These are phyloP conservation scores for Choristoneura fumiferana DNA, from an alignment of 1,140 invertebrate genomes.

Conservation along the genomic window DNA sequence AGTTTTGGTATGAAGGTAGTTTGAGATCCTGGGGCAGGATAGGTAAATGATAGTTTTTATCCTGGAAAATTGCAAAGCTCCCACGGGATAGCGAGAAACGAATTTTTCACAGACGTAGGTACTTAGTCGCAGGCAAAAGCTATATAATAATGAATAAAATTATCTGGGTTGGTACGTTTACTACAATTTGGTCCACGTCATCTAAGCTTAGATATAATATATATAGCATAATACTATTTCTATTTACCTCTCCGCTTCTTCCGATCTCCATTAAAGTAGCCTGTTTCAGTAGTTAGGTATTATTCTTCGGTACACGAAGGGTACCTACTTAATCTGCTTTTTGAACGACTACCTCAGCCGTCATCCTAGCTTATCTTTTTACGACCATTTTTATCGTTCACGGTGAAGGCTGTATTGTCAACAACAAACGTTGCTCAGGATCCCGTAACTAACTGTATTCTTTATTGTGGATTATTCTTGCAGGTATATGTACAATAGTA, in stretches of 20 bases:
- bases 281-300: background rate
- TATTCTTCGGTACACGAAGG: background rate
- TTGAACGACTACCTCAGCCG: constrained; percentile 5
- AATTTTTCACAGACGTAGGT: too few relatives aligned
- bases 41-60: too few relatives aligned
- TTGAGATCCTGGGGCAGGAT: too few relatives aligned
- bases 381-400: constrained; percentile 24
- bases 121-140: too few relatives aligned
- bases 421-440: constrained; percentile 29
- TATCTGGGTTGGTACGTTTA: too few relatives aligned
- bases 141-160: too few relatives aligned
- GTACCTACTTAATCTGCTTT: constrained; percentile 7
- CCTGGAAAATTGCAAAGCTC: too few relatives aligned
- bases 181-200: background rate
- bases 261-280: background rate
- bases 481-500: constrained; percentile 31
- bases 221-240: background rate
- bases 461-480: constrained; percentile 42
- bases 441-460: constrained; percentile 40
- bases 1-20: too few relatives aligned
- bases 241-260: background rate
- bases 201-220: constrained; percentile 4
- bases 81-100: too few relatives aligned
- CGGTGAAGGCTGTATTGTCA: constrained; percentile 21
- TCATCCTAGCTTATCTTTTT: constrained; percentile 16